These are phyloP conservation scores for Phrynocephalus vlangalii DNA, from an alignment of 2,797 vertebrate genomes.

Conservation along the genomic window DNA sequence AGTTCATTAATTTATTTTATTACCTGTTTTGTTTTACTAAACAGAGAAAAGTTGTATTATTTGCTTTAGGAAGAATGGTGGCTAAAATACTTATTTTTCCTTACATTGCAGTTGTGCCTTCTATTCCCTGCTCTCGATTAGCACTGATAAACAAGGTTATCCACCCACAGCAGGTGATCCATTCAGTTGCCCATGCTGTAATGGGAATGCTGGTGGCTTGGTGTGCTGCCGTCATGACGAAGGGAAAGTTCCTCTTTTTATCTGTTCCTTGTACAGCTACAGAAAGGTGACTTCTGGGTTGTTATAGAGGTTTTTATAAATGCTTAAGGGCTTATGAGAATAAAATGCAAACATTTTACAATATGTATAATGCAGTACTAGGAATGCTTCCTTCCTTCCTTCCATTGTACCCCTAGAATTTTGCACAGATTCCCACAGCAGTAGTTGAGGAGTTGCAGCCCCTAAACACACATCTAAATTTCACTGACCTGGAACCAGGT, in stretches of 20 bases:
- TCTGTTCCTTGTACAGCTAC: conserved; percentile 77
- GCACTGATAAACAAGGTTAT: conserved; percentile 90
- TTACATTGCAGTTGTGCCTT: conserved; percentile 87
- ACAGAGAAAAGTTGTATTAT: neutral
- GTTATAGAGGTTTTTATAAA: neutral
- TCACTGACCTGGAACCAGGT: too few species aligned
- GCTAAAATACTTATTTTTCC: conserved; percentile 16
- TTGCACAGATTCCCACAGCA: too few species aligned
- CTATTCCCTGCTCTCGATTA: conserved; percentile 90
- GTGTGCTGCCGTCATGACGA: conserved; percentile 88
- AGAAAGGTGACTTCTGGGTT: conserved; percentile 81
- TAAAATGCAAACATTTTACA: neutral
- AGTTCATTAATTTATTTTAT: neutral
- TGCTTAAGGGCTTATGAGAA: neutral
- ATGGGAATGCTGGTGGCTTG: conserved; percentile 91
- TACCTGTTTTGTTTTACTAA: neutral
- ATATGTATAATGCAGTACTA: too few species aligned
- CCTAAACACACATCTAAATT: too few species aligned
- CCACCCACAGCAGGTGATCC: conserved; percentile 89
- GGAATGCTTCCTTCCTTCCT: too few species aligned
- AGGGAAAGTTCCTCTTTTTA: conserved; percentile 85
- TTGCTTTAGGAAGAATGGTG: neutral
- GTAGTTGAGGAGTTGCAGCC: too few species aligned
- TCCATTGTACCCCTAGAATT: too few species aligned
- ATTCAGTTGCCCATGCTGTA: conserved; percentile 83